phyloP scores from a whole-genome alignment of 37 sponge, comb jelly and placozoan genomes.

The Corticium candelabrum region DNA sequence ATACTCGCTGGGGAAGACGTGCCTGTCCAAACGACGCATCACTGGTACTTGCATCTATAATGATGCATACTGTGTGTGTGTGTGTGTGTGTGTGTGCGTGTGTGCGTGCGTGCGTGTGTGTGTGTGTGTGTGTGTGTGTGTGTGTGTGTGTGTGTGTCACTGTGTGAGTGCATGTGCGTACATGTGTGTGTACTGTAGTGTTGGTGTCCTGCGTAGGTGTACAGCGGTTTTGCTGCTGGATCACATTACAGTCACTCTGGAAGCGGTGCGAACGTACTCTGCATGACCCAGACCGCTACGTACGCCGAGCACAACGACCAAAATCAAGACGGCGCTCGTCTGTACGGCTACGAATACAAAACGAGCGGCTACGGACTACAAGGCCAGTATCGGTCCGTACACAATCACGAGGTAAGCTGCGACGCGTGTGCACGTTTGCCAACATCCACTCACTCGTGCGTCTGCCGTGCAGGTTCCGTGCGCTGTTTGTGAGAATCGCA shows the following conservation, averaged over 20 bases:
- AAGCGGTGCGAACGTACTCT: not conserved
- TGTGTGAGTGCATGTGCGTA: too few relatives aligned
- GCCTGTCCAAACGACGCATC: not conserved
- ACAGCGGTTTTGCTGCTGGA: not conserved
- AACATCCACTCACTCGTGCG: too few relatives aligned
- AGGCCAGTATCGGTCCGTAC: not conserved
- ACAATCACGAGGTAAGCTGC: constrained; percentile 3
- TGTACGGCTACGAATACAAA: not conserved
- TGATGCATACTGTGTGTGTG: too few relatives aligned
- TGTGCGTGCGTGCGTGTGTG: too few relatives aligned
- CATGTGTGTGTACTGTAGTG: too few relatives aligned
- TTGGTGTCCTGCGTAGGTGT: too few relatives aligned
- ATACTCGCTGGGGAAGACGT: not conserved
- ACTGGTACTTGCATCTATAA: too few relatives aligned
- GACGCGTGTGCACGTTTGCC: too few relatives aligned
- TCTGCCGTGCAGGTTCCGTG: too few relatives aligned
- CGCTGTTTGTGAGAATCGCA: not conserved
- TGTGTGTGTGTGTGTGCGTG: too few relatives aligned
- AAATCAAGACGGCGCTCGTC: not conserved
- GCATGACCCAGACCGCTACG: not conserved
- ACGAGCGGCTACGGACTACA: not conserved
- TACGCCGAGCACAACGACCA: not conserved
- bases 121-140: too few relatives aligned
- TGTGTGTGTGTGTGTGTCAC: too few relatives aligned
- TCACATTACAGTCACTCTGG: not conserved